Base-by-base conservation (phyloP, 1,140 invertebrate species). In the Eueides isabella region DNA sequence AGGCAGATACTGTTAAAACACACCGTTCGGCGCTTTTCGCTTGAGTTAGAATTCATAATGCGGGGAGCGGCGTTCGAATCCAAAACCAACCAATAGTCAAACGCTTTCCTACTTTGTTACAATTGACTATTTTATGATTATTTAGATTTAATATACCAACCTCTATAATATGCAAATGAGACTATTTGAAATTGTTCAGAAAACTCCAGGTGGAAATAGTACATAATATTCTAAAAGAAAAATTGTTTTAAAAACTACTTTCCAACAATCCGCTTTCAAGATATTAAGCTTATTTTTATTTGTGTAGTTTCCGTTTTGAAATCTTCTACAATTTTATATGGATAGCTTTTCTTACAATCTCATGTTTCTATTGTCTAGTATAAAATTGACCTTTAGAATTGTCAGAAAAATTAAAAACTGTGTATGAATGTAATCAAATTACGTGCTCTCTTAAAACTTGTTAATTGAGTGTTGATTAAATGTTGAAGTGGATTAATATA, bases 211-310 rank as follows among this genome's bases (percentile, higher is more conserved):
- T 23, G 11, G 12, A 55, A 55, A n/a, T n/a, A n/a, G n/a, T n/a
- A n/a, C n/a, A n/a, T n/a, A n/a, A 44, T 44, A 16, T 44, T 44
- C 5, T 44, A 55, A 55, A n/a, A 23, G 19, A 26, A 26, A 55
- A 23, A 4, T 6, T 5, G 5, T 33, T 14, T 14, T 0, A 23
- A 55, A 55, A 55, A 55, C 48, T 23, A 55, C 48, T 55, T 55
- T 55, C 48, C 23, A 7, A 55, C 48, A 55, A 55, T 23, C 48
- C 48, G 48, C 48, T 55, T 55, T 19, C n/a, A 55, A 55, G 48
- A 26, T 3, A 23, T 55, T 12, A 55, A 55, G 26, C 48, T 23
- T 55, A 55, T 55, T 55, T 55, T 55, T 55, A 23, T 55, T 55
- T 23, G n/a, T 19, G 19, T 12, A 26, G 48, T 7, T 44, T 44